Evolutionary conservation across 2,797 vertebrate species (phyloP).

Genomic region (Myotis daubentonii): DNA sequence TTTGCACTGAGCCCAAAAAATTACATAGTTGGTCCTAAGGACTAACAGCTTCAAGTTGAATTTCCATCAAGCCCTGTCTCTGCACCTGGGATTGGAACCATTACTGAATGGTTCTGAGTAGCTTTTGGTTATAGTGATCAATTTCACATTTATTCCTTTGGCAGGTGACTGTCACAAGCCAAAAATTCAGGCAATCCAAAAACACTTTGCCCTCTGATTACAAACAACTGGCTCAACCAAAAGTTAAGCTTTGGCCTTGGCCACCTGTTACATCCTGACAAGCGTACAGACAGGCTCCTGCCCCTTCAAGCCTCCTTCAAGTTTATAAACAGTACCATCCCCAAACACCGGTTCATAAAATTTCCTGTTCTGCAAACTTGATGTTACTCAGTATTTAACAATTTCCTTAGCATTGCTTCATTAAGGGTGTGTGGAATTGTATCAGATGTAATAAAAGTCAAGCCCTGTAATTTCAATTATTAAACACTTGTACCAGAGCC

Average conservation of each 20-base stretch:
- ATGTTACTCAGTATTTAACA: conserved; percentile 36
- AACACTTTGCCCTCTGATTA: conserved; percentile 6
- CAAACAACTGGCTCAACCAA: not conserved
- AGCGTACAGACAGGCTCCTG: not conserved
- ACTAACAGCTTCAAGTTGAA: not conserved
- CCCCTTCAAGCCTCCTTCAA: not conserved
- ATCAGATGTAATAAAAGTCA: conserved; percentile 49
- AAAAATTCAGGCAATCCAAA: not conserved
- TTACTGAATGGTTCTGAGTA: not conserved
- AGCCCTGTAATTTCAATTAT: conserved; percentile 53
- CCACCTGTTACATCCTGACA: not conserved
- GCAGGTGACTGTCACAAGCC: not conserved
- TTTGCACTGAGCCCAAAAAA: not conserved
- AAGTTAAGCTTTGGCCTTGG: not conserved
- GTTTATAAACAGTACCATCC: conserved; percentile 21
- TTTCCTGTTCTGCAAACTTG: conserved; percentile 43
- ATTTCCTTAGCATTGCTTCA: conserved; percentile 66
- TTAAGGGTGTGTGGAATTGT: conserved; percentile 23
- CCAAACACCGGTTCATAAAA: conserved; percentile 12
- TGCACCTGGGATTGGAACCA: not conserved
- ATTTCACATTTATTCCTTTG: not conserved
- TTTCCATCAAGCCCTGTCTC: not conserved
- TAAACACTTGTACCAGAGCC: conserved; percentile 55
- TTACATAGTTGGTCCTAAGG: not conserved
- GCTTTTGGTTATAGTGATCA: not conserved